Conservation (phyloP, 2,797 vertebrate genomes). For the Numenius phaeopus region DNA sequence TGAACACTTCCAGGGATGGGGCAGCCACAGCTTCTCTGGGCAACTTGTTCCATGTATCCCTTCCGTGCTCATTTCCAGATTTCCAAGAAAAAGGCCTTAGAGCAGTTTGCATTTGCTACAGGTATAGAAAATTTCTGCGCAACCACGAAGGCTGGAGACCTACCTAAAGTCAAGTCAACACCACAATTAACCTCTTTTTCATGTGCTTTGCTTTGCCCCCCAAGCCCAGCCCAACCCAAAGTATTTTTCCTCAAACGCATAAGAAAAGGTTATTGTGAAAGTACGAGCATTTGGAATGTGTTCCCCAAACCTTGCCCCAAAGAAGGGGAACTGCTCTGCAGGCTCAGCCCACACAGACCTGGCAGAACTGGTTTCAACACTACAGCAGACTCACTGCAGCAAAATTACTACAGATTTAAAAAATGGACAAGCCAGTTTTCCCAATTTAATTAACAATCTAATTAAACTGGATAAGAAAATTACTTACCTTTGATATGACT, state of each 20-base stretch:
- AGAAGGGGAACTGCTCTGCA: not conserved
- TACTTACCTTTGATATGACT: not conserved
- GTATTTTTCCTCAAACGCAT: not conserved
- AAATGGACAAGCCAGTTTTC: not conserved
- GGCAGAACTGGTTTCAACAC: not conserved
- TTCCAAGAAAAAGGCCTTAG: fast-evolving
- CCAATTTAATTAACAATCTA: slow-evolving; percentile 10
- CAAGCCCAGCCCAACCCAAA: not conserved
- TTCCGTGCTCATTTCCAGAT: fast-evolving
- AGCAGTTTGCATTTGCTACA: not conserved
- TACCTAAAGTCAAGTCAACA: not conserved
- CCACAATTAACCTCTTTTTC: not conserved
- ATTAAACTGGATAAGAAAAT: not conserved
- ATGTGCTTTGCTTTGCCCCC: not conserved
- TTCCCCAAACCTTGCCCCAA: not conserved
- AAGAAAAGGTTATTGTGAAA: not conserved
- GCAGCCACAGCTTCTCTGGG: too few relatives aligned
- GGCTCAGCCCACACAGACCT: not conserved
- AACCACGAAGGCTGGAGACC: not conserved
- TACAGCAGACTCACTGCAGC: not conserved
- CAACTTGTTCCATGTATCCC: not conserved
- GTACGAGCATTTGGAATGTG: not conserved
- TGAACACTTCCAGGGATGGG: too few relatives aligned
- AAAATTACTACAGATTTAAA: not conserved
- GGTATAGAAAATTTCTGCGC: not conserved